Evolutionary conservation across 2,113 vertebrate genomes (phyloP), one percentile per base, ranked within the genome.

Genomic region (Paramisgurnus dabryanus): DNA sequence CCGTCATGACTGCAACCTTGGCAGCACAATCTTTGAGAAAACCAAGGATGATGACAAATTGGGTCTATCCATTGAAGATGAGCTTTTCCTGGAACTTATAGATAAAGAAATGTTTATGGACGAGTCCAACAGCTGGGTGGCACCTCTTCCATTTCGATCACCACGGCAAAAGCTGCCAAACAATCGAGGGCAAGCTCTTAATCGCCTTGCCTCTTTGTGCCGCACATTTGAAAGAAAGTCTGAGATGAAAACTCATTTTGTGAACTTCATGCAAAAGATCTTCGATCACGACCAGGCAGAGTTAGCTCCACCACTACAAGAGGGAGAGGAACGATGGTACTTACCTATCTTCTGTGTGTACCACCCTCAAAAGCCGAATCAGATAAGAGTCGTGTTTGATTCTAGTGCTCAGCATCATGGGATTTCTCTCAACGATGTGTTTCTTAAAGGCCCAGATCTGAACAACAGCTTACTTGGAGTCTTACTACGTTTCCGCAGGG

Each of bases 321-420:
- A 88, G 80, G 10, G 86, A 57, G 9, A 79, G 55, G 1, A 61
- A 10, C 65, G 34, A 40, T 77, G 40, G 75, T 77, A 77, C 34
- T 22, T 22, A 22, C 22, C 22, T 22, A 22, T 22, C 22, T 22
- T 22, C 22, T 22, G 22, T 22, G 22, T 22, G 22, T 22, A 22
- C 22, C 22, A 22, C 22, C 22, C 22, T 22, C 22, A 22, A 22
- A 22, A 22, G 22, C 22, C 22, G 22, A 22, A 22, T 22, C 22
- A 22, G 22, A 22, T 22, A 22, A 22, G 22, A 22, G 22, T 22
- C 22, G 22, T 22, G 22, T 22, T 22, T 22, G 22, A 22, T 22
- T 22, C 22, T 22, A 22, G 22, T 22, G 22, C 22, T 22, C 22
- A 22, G 22, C 22, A 22, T 22, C 22, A 22, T 22, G 22, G 22